A percentile compares a stretch with the other conserved stretches of the same genome.
Evolutionary conservation across 2,888 invertebrate genomes (phyloP).

Genomic region (Lochmaea capreae): DNA sequence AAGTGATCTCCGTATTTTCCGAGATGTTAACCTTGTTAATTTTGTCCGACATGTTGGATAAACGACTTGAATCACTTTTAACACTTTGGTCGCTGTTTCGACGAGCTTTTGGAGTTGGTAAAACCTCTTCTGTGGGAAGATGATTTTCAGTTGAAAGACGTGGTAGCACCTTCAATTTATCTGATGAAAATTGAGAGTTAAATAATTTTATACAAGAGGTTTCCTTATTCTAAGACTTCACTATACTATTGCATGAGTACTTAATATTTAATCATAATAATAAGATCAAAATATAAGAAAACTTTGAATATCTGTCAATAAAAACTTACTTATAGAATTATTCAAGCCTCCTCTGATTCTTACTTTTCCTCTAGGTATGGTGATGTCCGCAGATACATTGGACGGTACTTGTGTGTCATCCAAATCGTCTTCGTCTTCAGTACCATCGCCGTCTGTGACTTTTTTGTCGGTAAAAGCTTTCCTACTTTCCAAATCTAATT

Average conservation of each 20-base stretch:
- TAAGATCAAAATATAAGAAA: neutral
- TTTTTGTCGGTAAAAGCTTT: constrained; percentile 36
- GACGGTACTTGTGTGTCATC: constrained; percentile 51
- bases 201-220: neutral
- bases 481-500: constrained; percentile 39
- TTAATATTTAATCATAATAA: no score
- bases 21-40: constrained; percentile 56
- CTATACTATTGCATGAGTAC: no score
- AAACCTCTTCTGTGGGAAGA: constrained; percentile 37
- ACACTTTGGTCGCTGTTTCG: constrained; percentile 56
- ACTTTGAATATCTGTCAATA: neutral
- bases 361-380: constrained; percentile 32
- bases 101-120: constrained; percentile 45
- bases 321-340: constrained; percentile 33
- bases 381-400: constrained; percentile 44
- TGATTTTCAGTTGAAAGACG: constrained; percentile 42
- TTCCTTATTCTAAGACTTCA: no score
- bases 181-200: constrained; percentile 36
- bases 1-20: constrained; percentile 57
- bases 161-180: constrained; percentile 46
- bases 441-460: constrained; percentile 27
- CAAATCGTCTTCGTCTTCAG: constrained; percentile 51
- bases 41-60: constrained; percentile 56
- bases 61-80: constrained; percentile 55
- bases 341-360: constrained; percentile 31